Conservation (phyloP, 1,140 invertebrate species). For the Triops cancriformis region DNA sequence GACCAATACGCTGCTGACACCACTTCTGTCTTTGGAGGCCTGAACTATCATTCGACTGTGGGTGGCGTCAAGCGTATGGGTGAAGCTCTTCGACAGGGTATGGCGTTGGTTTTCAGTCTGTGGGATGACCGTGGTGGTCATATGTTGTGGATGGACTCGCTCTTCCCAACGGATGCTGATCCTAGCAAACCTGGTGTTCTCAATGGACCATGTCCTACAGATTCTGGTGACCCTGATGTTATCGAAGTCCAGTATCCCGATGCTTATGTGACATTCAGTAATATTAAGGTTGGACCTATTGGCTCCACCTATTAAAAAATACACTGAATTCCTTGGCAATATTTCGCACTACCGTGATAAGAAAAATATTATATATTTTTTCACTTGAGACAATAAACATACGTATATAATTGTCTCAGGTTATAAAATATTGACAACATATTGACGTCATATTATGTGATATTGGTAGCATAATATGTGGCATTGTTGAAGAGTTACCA, state of each 20-base stretch:
- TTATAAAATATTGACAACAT: too few relatives aligned
- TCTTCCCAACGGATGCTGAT: constrained; percentile 29
- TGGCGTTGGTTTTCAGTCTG: constrained; percentile 31
- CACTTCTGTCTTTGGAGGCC: constrained; percentile 30
- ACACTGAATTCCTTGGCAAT: background rate
- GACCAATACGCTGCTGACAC: constrained; percentile 28
- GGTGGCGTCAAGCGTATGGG: constrained; percentile 31
- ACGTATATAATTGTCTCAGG: too few relatives aligned
- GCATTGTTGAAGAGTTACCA: too few relatives aligned
- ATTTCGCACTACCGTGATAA: too few relatives aligned
- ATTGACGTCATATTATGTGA: too few relatives aligned
- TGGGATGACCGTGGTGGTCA: constrained; percentile 32
- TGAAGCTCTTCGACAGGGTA: constrained; percentile 28
- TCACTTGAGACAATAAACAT: too few relatives aligned
- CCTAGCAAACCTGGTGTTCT: constrained; percentile 30
- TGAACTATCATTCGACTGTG: constrained; percentile 28
- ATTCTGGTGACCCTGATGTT: constrained; percentile 29
- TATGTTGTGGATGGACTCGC: constrained; percentile 32
- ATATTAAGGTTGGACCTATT: constrained; percentile 30
- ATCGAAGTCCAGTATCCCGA: constrained; percentile 27
- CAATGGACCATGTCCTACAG: constrained; percentile 30
- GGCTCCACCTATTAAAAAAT: constrained; percentile 27
- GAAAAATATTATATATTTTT: too few relatives aligned
- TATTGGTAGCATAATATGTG: too few relatives aligned
- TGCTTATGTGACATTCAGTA: constrained; percentile 29